Base-by-base conservation (phyloP, 1,140 invertebrate genomes). In the Physella acuta region DNA sequence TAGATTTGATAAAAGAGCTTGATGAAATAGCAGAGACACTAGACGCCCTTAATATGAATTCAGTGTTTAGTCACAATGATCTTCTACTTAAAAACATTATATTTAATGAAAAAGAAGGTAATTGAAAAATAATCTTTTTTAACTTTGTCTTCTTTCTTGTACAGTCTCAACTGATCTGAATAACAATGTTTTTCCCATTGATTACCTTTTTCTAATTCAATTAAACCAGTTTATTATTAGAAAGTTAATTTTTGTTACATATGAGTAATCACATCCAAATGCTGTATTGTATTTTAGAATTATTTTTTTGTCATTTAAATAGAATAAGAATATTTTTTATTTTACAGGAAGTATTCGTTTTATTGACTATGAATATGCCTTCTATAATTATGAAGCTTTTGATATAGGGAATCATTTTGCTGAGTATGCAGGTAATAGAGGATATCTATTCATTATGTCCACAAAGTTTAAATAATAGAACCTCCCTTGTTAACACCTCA, bases 321-420 rank as follows among this genome's bases (percentile, higher is more conserved):
- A n/a, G n/a, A n/a, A n/a, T n/a, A n/a, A n/a, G n/a, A n/a, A 65
- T 51, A 26, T 59, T 14, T n/a, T 60, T 49, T 51, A 51, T 33
- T 59, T 37, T 37, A 69, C 77, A 81, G 86, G 86, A 30, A 76
- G 76, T 68, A 90, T 98, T 3, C 90, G 90, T 28, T 99, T 99
- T 82, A 99, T 99, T 78, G 97, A 99, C 86, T 99, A 94, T 85
- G 97, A 99, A 85, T 99, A 99, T 86, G 92, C 93, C 8, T 91
- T 89, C 70, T 91, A 91, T 77, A 99, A 99, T 86, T 97, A 94
- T 86, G 93, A 96, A 85, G 92, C 94, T 0, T 99, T 90, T 85
- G 97, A 99, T 86, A 96, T 99, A 83, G 97, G 91, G 20, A 98
- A 99, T 88, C 96, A 99, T 88, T 99, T 99, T 88, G 91, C 92